Evolutionary conservation across 2,113 vertebrate genomes (phyloP).

Genomic region (Orycteropus afer): DNA sequence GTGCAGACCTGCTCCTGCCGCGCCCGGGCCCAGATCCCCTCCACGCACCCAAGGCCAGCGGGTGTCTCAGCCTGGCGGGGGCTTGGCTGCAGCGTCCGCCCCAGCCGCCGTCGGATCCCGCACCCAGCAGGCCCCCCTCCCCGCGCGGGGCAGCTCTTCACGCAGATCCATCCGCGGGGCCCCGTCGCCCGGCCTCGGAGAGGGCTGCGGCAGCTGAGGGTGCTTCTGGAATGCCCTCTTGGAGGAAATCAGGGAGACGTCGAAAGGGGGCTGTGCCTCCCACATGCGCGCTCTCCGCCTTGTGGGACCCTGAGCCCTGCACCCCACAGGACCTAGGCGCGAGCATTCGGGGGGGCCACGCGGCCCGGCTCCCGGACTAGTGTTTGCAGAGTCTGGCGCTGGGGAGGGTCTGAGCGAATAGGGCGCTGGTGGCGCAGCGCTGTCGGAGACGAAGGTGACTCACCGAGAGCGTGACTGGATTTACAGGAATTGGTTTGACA

Average conservation of each 20-base stretch:
- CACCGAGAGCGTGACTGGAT: not conserved
- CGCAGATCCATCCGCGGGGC: too few species aligned
- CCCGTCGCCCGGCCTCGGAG: too few species aligned
- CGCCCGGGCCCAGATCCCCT: too few species aligned
- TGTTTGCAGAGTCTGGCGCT: not conserved
- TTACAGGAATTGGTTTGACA: not conserved
- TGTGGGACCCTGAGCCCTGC: not conserved
- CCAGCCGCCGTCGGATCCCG: not conserved
- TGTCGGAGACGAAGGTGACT: not conserved
- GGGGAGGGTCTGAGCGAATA: too few species aligned
- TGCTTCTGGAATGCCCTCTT: not conserved
- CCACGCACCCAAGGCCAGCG: not conserved
- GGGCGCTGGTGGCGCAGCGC: not conserved
- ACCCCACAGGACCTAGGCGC: not conserved
- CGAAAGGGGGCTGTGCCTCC: rapidly evolving
- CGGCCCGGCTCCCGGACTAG: too few species aligned
- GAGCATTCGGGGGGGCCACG: too few species aligned
- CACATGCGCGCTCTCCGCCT: not conserved
- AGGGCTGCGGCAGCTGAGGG: not conserved
- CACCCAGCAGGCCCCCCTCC: too few species aligned
- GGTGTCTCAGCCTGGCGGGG: not conserved
- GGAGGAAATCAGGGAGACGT: not conserved
- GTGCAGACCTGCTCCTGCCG: too few species aligned
- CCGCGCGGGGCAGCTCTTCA: too few species aligned
- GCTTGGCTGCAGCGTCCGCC: not conserved